Conservation (phyloP, 2,113 vertebrate genomes). For the Nyctereutes procyonoides region DNA sequence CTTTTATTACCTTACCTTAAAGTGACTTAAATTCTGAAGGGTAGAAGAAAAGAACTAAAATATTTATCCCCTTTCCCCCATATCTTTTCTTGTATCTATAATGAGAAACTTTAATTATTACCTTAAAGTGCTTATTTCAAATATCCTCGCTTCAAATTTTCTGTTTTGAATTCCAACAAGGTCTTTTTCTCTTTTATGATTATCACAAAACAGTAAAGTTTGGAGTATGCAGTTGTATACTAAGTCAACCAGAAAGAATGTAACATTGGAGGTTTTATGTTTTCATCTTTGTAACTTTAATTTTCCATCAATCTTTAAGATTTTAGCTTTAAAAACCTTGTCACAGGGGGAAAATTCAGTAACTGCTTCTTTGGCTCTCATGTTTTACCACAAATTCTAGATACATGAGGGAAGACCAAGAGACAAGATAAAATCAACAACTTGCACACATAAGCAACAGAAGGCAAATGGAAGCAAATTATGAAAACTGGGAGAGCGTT, state of each 20-base stretch:
- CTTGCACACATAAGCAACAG: neutral
- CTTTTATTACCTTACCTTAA: neutral
- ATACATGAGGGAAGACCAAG: neutral
- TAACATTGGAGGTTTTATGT: neutral
- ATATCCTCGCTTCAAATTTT: neutral
- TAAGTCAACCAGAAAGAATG: neutral
- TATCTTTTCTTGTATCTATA: neutral
- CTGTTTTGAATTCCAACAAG: neutral
- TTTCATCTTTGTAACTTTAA: neutral
- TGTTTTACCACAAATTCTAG: neutral
- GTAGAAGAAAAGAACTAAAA: neutral
- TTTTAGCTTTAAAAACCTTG: neutral
- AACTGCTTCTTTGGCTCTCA: neutral
- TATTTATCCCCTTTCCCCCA: neutral
- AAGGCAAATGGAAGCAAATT: neutral
- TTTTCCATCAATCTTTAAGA: neutral
- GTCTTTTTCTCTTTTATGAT: neutral
- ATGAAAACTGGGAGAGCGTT: neutral
- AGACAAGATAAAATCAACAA: neutral
- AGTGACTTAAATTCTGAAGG: neutral
- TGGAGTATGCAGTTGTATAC: neutral
- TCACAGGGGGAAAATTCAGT: neutral
- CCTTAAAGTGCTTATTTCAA: neutral
- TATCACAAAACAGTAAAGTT: neutral
- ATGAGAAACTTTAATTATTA: neutral